Base-by-base conservation (phyloP, 2,888 invertebrate species). In the Chrysomela aeneicollis region DNA sequence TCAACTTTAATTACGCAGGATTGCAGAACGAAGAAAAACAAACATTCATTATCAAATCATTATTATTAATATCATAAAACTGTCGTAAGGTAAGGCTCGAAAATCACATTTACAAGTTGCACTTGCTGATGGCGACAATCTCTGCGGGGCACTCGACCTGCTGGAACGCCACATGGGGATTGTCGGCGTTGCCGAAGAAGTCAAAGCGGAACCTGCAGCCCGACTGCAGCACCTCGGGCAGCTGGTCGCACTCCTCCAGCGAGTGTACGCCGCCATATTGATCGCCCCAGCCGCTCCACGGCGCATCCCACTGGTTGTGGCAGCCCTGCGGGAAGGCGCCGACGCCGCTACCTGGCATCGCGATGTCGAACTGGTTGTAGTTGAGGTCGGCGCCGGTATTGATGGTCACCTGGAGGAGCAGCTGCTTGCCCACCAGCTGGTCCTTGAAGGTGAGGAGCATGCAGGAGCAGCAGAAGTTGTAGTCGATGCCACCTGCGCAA, bases 141-240 rank as follows among this genome's bases (percentile, higher is more conserved):
- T 70, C 71, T 8, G n/a, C 18, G 2, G 71, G 73, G 30, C 73
- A 71, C 2, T 35, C 37, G 10, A 73, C 61, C 59, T 71, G 69
- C 30, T 61, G 53, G 30, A 71, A 73, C 10, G 59, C 30, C 19
- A 73, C 65, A 46, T 60, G 52, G 18, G 73, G 73, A 53, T 72
- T 72, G 58, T 64, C 58, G 6, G 66, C 70, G 21, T 68, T 67
- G 59, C 69, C 46, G 61, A 71, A 61, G 59, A 64, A 73, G 9
- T 69, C 66, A 26, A 73, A 73, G 35, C 73, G 63, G 49, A 63
- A 73, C 21, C 66, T 37, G 49, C 74, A 74, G 32, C 74, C 74
- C 9, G 52, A 8, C 58, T 66, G 69, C 22, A 74, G 60, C 19
- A 30, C 53, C 37, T 35, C 50, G 10, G 74, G 73, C 9, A 74